phyloP scores from a whole-genome alignment of 2,113 vertebrate genomes.

The Austrofundulus limnaeus region DNA sequence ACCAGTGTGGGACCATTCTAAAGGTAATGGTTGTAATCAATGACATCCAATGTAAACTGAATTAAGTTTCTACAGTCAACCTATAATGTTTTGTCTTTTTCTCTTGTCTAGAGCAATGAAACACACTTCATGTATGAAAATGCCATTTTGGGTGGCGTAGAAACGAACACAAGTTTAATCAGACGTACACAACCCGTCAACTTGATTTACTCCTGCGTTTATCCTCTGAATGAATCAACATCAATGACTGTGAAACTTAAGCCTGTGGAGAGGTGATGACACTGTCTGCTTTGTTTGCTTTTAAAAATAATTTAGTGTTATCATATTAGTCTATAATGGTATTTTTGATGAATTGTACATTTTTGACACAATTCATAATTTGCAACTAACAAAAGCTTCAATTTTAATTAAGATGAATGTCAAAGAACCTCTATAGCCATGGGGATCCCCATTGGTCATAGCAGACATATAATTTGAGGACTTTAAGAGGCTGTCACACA shows the following conservation, averaged over 20 bases:
- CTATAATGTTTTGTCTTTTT: background rate
- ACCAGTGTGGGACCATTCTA: conserved; percentile 67
- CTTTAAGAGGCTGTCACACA: no score
- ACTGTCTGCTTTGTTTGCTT: background rate
- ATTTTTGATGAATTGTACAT: no score
- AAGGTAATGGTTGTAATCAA: conserved; percentile 39
- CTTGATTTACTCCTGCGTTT: conserved; percentile 45
- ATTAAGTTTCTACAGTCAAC: background rate
- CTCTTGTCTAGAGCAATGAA: conserved; percentile 54
- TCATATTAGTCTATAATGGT: background rate
- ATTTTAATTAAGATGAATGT: no score
- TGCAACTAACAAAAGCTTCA: no score
- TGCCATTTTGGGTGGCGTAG: conserved; percentile 20
- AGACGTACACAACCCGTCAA: conserved; percentile 37
- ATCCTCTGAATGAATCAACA: conserved; percentile 44
- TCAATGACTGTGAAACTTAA: conserved; percentile 53
- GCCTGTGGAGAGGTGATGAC: conserved; percentile 48
- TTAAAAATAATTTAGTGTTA: background rate
- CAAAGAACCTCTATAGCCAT: no score
- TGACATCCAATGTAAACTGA: background rate
- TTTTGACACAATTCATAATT: no score
- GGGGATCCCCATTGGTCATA: no score
- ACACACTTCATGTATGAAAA: conserved; percentile 64
- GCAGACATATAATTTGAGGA: no score
- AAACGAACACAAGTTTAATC: conserved; percentile 29